A percentile compares a stretch with the other conserved stretches of the same genome.
phyloP scores from a whole-genome alignment of 2,888 invertebrate species.

The Barypeithes pellucidus region DNA sequence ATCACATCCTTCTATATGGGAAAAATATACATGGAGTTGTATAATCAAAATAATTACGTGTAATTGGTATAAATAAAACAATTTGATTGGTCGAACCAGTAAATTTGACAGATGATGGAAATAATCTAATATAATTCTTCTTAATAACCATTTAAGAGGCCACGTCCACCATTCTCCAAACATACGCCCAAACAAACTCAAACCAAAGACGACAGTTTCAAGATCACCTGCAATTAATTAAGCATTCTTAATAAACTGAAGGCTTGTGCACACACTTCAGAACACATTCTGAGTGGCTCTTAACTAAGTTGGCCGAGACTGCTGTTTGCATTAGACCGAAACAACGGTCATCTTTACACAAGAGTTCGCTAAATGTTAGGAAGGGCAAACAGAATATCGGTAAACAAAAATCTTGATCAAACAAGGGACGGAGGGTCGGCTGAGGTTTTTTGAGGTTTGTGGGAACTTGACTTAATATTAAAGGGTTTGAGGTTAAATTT shows the following conservation, averaged over 20 bases:
- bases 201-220: constrained; percentile 13
- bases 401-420: constrained; percentile 66
- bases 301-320: constrained; percentile 40
- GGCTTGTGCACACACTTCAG: constrained; percentile 39
- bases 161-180: constrained; percentile 1
- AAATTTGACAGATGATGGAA: too few species aligned
- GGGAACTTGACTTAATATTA: constrained; percentile 39
- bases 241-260: constrained; percentile 37
- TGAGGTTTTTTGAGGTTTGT: constrained; percentile 31
- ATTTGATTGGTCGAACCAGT: too few species aligned
- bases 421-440: constrained; percentile 57
- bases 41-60: too few species aligned
- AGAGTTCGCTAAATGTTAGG: constrained; percentile 36
- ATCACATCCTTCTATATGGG: too few species aligned
- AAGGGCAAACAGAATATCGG: constrained; percentile 65
- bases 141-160: constrained; percentile 7
- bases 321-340: constrained; percentile 46
- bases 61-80: too few species aligned
- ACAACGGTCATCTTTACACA: constrained; percentile 49
- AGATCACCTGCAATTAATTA: constrained; percentile 40
- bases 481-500: constrained; percentile 34
- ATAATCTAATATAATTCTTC: too few species aligned
- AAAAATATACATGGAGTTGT: too few species aligned
- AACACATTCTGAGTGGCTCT: constrained; percentile 44
- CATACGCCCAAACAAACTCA: constrained; percentile 7